Evolutionary conservation across 53 echinoderm and acorn worm genomes (phyloP).

Genomic region (Patiria pectinifera): DNA sequence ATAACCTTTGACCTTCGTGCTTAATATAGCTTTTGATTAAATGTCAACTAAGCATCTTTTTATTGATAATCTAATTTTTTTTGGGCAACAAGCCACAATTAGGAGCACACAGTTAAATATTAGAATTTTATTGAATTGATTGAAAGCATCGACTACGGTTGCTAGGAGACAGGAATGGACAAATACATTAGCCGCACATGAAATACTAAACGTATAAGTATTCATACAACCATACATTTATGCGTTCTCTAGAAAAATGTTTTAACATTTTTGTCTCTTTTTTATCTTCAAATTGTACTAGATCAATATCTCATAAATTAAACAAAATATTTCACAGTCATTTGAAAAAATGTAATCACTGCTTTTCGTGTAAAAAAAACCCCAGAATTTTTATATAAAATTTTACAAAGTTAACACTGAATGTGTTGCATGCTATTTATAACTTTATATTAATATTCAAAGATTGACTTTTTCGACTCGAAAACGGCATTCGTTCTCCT

Average conservation of each 20-base stretch:
- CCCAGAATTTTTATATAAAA: slow-evolving; percentile 23
- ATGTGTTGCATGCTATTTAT: slow-evolving; percentile 26
- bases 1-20: neutral
- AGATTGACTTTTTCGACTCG: neutral
- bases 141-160: neutral
- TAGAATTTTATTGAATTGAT: neutral
- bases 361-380: slow-evolving; percentile 29
- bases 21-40: neutral
- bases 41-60: neutral
- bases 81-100: neutral
- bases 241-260: too few relatives aligned
- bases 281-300: neutral
- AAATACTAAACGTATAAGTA: slow-evolving; percentile 4
- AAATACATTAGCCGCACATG: slow-evolving; percentile 12
- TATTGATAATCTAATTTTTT: neutral
- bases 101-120: neutral
- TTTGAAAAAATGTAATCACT: slow-evolving; percentile 14
- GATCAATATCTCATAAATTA: slow-evolving; percentile 12
- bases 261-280: neutral
- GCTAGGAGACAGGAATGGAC: neutral
- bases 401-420: slow-evolving; percentile 17
- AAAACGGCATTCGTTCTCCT: neutral
- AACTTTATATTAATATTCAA: slow-evolving; percentile 28
- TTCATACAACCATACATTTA: slow-evolving; percentile 17
- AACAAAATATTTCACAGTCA: slow-evolving; percentile 51